phyloP scores from a whole-genome alignment of 2,113 vertebrate species.

The Brachionichthys hirsutus region DNA sequence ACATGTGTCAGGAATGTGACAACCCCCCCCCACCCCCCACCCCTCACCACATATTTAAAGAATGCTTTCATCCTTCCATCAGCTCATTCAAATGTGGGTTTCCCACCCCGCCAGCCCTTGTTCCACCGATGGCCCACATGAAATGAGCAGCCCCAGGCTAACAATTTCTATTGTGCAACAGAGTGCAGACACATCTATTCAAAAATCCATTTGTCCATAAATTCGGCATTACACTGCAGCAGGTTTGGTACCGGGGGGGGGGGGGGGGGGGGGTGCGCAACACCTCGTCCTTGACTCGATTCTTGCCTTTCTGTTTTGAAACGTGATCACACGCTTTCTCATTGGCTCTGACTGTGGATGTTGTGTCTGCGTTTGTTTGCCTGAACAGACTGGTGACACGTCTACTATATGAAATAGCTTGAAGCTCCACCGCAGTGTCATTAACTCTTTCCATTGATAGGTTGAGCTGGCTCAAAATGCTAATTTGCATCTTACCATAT shows the following conservation, averaged over 20 bases:
- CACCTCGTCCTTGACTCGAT: conserved; percentile 21
- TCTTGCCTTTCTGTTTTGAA: conserved; percentile 13
- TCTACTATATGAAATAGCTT: not conserved
- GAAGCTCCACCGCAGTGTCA: not conserved
- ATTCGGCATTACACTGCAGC: conserved; percentile 5
- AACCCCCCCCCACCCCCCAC: not conserved
- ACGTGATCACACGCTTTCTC: conserved; percentile 21
- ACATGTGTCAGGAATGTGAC: conserved; percentile 1
- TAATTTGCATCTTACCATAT: not conserved
- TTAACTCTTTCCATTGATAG: not conserved
- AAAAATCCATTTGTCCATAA: conserved; percentile 29
- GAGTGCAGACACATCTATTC: conserved; percentile 24
- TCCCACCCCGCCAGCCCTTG: not conserved
- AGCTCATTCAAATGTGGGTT: conserved; percentile 4
- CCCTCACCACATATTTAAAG: conserved; percentile 20
- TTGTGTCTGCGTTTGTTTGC: conserved; percentile 7
- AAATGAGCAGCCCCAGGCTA: conserved; percentile 41
- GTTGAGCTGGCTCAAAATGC: not conserved
- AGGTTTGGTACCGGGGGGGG: conserved; percentile 8
- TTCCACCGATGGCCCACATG: conserved; percentile 3
- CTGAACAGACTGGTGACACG: not conserved
- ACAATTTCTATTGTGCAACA: conserved; percentile 11
- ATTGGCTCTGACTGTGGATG: not conserved
- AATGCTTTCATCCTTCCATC: conserved; percentile 41
- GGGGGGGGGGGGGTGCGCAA: no score